These are phyloP conservation scores for Limnephilus marmoratus DNA, from an alignment of 2,888 invertebrate genomes.

Conservation along the genomic window DNA sequence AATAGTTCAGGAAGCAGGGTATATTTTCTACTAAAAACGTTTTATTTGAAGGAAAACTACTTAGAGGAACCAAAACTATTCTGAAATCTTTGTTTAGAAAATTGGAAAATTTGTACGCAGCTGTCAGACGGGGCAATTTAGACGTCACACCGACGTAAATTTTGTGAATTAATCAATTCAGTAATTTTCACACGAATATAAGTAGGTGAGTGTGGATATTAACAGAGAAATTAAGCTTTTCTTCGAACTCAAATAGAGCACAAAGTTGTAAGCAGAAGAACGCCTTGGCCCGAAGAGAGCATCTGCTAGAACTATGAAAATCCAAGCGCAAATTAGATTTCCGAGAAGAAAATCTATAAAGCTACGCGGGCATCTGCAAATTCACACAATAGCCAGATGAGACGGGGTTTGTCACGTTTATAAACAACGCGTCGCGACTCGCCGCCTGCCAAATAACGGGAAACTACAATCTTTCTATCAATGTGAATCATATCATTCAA, in stretches of 20 bases:
- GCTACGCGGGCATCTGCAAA: neutral
- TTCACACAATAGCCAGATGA: neutral
- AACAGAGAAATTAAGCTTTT: neutral
- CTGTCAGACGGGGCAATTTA: neutral
- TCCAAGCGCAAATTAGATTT: constrained; percentile 7
- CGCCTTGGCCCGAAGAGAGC: neutral
- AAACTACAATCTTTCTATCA: neutral
- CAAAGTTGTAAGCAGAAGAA: neutral
- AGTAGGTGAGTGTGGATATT: neutral
- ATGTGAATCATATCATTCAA: constrained; percentile 2
- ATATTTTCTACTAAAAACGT: neutral
- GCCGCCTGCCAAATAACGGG: neutral
- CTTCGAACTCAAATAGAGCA: neutral
- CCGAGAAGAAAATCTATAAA: constrained; percentile 17
- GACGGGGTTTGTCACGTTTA: constrained; percentile 11
- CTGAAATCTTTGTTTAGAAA: neutral
- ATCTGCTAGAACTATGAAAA: constrained; percentile 4
- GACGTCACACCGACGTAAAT: neutral
- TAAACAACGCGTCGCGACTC: neutral
- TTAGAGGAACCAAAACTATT: neutral
- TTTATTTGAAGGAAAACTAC: neutral
- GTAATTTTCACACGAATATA: neutral
- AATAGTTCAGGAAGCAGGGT: neutral
- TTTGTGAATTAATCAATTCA: neutral
- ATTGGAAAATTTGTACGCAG: neutral